Conservation (phyloP, 2,888 invertebrate species). For the Lasioglossum calceatum region DNA sequence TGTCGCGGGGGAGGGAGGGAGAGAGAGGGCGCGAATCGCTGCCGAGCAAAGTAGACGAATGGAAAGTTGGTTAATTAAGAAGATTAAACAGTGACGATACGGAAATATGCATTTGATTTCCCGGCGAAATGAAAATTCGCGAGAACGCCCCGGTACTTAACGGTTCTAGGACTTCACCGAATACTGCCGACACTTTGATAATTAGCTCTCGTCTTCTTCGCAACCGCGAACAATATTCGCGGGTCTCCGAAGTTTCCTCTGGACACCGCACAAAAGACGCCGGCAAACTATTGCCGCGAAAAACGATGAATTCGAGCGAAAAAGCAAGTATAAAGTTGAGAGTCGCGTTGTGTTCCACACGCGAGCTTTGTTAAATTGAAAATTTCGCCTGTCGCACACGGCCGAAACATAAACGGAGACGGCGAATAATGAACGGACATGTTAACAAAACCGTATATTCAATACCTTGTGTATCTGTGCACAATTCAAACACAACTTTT, state of each 20-base stretch:
- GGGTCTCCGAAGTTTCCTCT: neutral
- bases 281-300: neutral
- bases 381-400: neutral
- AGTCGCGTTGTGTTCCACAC: neutral
- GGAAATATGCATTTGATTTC: constrained; percentile 15
- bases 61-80: constrained; percentile 37
- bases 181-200: constrained; percentile 5
- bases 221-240: neutral
- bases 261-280: neutral
- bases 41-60: constrained; percentile 12
- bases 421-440: neutral
- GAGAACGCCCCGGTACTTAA: neutral
- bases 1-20: neutral
- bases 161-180: neutral
- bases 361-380: neutral
- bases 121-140: neutral
- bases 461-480: neutral
- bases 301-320: neutral
- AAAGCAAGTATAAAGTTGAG: neutral
- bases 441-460: neutral
- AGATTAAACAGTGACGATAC: constrained; percentile 29
- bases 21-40: neutral
- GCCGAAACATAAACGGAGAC: neutral
- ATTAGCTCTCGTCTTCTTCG: neutral
- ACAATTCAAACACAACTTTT: neutral